Evolutionary conservation across 2,888 invertebrate species (phyloP).

Genomic region (Cheilosia vernalis): DNA sequence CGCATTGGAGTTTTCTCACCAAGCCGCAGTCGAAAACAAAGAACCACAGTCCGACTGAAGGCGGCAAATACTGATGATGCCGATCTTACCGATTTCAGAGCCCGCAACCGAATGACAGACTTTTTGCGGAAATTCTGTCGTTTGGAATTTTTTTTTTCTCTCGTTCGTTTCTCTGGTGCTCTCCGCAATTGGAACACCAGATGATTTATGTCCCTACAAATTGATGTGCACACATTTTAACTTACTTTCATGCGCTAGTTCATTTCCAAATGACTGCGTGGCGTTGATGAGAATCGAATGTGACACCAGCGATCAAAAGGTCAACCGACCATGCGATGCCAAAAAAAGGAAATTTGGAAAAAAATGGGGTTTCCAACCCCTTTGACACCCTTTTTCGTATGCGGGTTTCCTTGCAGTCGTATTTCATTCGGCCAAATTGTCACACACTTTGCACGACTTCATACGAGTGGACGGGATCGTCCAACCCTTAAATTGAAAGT

Average conservation of each 20-base stretch:
- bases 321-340: slow-evolving; percentile 50
- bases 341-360: slow-evolving; percentile 22
- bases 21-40: slow-evolving; percentile 7
- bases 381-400: slow-evolving; percentile 9
- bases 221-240: slow-evolving; percentile 54
- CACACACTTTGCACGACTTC: slow-evolving; percentile 65
- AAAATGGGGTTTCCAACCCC: slow-evolving; percentile 65
- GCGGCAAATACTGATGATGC: slow-evolving; percentile 23
- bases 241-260: slow-evolving; percentile 21
- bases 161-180: slow-evolving; percentile 23
- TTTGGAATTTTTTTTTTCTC: slow-evolving; percentile 20
- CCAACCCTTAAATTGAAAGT: slow-evolving; percentile 74
- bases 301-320: slow-evolving; percentile 72
- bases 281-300: slow-evolving; percentile 72
- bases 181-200: slow-evolving; percentile 54
- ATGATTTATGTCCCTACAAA: slow-evolving; percentile 71
- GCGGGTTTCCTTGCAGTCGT: slow-evolving; percentile 1
- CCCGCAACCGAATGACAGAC: slow-evolving; percentile 6
- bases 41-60: slow-evolving; percentile 1
- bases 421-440: slow-evolving; percentile 50
- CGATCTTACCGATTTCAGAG: slow-evolving; percentile 11
- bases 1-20: slow-evolving; percentile 13
- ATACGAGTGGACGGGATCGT: slow-evolving; percentile 61
- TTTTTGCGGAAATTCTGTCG: slow-evolving; percentile 39
- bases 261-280: slow-evolving; percentile 69